Conservation (phyloP, 2,797 vertebrate genomes). For the Prionace glauca region DNA sequence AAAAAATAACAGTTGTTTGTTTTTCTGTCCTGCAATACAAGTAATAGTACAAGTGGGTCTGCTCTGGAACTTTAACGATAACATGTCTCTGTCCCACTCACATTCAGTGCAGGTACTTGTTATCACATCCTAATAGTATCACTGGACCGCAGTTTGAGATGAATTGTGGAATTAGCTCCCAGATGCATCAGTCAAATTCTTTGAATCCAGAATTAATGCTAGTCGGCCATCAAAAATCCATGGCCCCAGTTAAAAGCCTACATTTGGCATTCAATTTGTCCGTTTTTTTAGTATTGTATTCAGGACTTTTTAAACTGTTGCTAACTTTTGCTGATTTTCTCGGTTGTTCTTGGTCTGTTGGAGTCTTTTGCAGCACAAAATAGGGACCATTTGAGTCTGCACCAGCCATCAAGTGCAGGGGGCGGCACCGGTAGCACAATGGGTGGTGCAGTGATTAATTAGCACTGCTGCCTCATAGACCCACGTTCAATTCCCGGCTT, state of each 20-base stretch:
- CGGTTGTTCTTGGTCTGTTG: not conserved
- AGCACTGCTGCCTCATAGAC: no score
- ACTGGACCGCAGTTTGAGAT: not conserved
- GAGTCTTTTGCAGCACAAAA: no score
- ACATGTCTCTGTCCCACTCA: not conserved
- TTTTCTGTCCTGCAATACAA: not conserved
- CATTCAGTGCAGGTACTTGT: not conserved
- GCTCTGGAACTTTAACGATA: not conserved
- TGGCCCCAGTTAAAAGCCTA: not conserved
- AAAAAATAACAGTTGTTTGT: not conserved
- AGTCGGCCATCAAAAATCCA: no score
- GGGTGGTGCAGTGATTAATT: no score
- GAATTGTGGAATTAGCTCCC: not conserved
- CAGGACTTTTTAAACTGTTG: not conserved
- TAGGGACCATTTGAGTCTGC: no score
- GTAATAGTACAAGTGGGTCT: not conserved
- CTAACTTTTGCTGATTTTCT: not conserved
- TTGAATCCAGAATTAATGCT: not conserved
- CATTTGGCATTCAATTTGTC: not conserved
- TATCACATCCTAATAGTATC: not conserved
- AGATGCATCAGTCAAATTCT: not conserved
- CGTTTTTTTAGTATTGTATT: not conserved
- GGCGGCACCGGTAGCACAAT: no score
- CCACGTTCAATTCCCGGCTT: no score
- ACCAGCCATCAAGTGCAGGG: no score